Percentiles rank a stretch among this genome's conserved stretches.
Evolutionary conservation across 2,888 invertebrate genomes (phyloP).

Genomic region (Brachypterus glaber): DNA sequence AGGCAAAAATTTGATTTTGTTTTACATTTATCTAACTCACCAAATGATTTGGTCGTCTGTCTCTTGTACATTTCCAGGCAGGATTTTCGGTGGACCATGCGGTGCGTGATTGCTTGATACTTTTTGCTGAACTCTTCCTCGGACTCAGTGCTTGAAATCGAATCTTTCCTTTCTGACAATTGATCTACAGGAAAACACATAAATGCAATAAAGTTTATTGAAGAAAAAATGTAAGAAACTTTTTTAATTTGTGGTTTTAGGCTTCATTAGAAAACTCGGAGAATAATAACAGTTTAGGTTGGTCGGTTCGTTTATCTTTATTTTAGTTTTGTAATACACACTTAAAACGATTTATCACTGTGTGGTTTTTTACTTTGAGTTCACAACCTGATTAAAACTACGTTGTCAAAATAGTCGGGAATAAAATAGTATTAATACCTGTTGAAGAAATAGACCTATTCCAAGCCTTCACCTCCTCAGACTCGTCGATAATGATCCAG

Average conservation of each 20-base stretch:
- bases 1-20: no score
- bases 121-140: conserved; percentile 78
- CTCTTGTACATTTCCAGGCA: conserved; percentile 84
- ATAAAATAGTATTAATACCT: conserved; percentile 14
- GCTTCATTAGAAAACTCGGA: no score
- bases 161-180: conserved; percentile 44
- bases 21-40: conserved; percentile 59
- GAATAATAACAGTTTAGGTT: no score
- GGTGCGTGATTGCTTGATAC: conserved; percentile 78
- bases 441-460: conserved; percentile 27
- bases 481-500: conserved; percentile 69
- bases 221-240: no score
- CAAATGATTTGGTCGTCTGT: conserved; percentile 72
- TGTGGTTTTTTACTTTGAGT: no score
- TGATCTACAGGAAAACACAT: conserved; percentile 26
- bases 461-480: conserved; percentile 60
- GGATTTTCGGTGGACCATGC: conserved; percentile 82
- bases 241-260: no score
- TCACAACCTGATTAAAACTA: no score
- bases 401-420: no score
- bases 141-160: conserved; percentile 57
- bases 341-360: no score
- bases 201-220: no score
- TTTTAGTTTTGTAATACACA: no score
- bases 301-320: no score